phyloP scores from a whole-genome alignment of 35 echinoderm and acorn worm species.

The Hemicentrotus pulcherrimus region DNA sequence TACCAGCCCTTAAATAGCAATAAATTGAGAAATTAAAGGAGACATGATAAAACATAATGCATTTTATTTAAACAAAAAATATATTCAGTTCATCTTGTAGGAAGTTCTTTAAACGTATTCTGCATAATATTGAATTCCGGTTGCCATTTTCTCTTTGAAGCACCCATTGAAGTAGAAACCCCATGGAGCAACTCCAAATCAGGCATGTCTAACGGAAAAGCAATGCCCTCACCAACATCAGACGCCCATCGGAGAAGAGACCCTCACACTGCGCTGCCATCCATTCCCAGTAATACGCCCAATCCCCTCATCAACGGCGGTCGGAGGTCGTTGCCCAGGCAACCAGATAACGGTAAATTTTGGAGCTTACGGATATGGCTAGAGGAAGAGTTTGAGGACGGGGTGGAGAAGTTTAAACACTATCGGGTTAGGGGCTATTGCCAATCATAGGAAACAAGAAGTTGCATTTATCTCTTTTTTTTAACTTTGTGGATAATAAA shows the following conservation, averaged over 20 bases:
- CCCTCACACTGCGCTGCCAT: constrained; percentile 37
- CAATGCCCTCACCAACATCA: not conserved
- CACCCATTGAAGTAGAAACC: constrained; percentile 31
- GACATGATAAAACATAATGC: too few species aligned
- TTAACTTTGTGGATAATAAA: not conserved
- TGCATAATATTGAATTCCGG: not conserved
- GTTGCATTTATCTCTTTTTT: not conserved
- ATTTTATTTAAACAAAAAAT: too few species aligned
- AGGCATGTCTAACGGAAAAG: not conserved
- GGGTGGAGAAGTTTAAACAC: constrained; percentile 35
- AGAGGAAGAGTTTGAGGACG: constrained; percentile 46
- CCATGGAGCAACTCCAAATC: not conserved
- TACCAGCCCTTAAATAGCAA: too few species aligned
- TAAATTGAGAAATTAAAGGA: too few species aligned
- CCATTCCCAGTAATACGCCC: not conserved
- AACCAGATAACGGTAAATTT: constrained; percentile 38
- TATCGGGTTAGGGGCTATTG: constrained; percentile 12
- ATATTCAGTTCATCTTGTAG: too few species aligned
- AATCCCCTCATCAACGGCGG: not conserved
- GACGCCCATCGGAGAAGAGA: constrained; percentile 1
- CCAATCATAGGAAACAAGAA: not conserved
- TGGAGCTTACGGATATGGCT: constrained; percentile 48
- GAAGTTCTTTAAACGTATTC: not conserved
- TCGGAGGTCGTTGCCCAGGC: constrained; percentile 15
- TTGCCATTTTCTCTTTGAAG: not conserved